These are phyloP conservation scores for Elmis aenea DNA, from an alignment of 2,888 invertebrate genomes.

Conservation along the genomic window DNA sequence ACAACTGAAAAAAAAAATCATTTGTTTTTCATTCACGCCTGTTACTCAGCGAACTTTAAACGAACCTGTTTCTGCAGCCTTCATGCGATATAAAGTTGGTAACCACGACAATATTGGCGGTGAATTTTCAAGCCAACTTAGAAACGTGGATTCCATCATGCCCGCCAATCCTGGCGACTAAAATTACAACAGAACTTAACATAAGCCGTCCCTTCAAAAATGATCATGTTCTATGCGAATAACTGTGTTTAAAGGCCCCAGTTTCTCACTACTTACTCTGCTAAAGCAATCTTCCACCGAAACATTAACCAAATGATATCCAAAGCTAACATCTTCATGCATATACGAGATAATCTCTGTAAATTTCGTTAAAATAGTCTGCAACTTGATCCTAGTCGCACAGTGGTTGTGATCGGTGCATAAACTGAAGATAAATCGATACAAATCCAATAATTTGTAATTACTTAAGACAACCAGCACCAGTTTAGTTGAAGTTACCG, in stretches of 20 bases:
- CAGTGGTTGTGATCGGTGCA: conserved; percentile 73
- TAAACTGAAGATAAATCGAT: conserved; percentile 64
- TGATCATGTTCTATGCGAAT: no score
- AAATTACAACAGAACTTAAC: conserved; percentile 20
- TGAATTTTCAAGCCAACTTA: conserved; percentile 63
- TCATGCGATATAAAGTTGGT: conserved; percentile 58
- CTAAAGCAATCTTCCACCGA: conserved; percentile 71
- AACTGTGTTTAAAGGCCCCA: background rate
- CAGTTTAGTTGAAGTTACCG: conserved; percentile 65
- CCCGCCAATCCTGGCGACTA: conserved; percentile 68
- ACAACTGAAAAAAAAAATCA: conserved; percentile 39
- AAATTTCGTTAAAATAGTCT: conserved; percentile 58
- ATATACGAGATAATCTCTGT: conserved; percentile 57
- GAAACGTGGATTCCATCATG: conserved; percentile 60
- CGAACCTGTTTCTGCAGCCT: conserved; percentile 56
- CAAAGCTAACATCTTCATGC: conserved; percentile 59
- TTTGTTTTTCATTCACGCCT: background rate
- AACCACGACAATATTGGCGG: conserved; percentile 62
- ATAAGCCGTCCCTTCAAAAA: conserved; percentile 4
- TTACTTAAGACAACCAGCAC: conserved; percentile 62
- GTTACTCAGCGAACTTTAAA: no score
- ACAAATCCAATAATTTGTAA: conserved; percentile 58
- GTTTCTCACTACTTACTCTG: conserved; percentile 49
- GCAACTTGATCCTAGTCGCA: conserved; percentile 59
- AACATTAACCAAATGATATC: conserved; percentile 56